Evolutionary conservation across 2,113 vertebrate genomes (phyloP).

Genomic region (Mormoops blainvillei): DNA sequence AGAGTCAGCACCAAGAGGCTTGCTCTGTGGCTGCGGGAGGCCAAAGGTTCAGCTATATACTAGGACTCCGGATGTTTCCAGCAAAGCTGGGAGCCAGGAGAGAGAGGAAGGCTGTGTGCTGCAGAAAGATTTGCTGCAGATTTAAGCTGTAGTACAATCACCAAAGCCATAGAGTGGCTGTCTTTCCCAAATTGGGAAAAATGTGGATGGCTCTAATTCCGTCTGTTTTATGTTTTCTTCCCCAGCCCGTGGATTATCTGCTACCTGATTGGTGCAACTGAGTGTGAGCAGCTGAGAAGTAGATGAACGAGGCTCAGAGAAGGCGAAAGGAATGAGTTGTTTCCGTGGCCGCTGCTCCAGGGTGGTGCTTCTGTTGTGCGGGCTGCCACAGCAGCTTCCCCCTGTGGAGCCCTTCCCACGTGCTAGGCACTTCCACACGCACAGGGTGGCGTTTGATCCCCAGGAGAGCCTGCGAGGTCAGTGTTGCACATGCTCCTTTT

Average conservation of each 20-base stretch:
- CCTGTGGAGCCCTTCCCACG: not conserved
- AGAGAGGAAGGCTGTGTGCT: not conserved
- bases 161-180: not conserved
- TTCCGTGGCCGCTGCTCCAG: accelerated
- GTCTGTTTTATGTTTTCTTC: not conserved
- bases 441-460: not conserved
- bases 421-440: not conserved
- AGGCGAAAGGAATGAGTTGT: not conserved
- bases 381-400: no score
- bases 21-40: not conserved
- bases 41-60: not conserved
- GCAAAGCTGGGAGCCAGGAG: not conserved
- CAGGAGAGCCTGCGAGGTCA: not conserved
- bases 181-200: not conserved
- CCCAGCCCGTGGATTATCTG: not conserved
- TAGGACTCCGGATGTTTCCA: not conserved
- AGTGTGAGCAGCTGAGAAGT: not conserved
- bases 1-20: not conserved
- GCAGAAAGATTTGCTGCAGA: not conserved
- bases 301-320: not conserved
- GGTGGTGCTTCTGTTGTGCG: not conserved
- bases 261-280: no score
- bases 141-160: not conserved
- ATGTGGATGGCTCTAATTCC: not conserved
- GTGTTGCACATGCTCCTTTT: not conserved